phyloP scores from a whole-genome alignment of 1,140 invertebrate species.

The Achatina immaculata region DNA sequence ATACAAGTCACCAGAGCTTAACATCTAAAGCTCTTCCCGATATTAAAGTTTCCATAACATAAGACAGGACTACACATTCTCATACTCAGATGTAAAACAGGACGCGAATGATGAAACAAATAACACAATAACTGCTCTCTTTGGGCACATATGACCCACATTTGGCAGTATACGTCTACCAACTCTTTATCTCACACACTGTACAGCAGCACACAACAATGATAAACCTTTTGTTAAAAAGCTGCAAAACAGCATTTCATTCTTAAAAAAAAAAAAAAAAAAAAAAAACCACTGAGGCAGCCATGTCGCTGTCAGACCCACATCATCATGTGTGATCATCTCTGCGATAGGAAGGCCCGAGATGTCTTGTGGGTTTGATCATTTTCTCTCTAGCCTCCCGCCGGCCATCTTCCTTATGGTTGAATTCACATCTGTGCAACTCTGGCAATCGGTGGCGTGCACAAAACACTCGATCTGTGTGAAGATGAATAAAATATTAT shows the following conservation, averaged over 20 bases:
- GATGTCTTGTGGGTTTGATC: slow-evolving; percentile 65
- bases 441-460: slow-evolving; percentile 63
- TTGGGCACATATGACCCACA: too few relatives aligned
- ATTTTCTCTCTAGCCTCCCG: slow-evolving; percentile 64
- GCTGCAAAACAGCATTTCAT: neutral
- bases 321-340: slow-evolving; percentile 58
- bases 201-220: neutral
- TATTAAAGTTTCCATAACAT: too few relatives aligned
- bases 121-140: too few relatives aligned
- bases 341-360: slow-evolving; percentile 63
- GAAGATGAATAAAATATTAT: slow-evolving; percentile 7
- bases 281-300: neutral
- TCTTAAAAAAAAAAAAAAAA: too few relatives aligned
- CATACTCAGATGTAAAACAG: too few relatives aligned
- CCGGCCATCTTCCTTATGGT: slow-evolving; percentile 66
- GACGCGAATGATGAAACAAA: too few relatives aligned
- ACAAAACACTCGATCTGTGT: slow-evolving; percentile 64
- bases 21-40: too few relatives aligned
- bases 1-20: too few relatives aligned
- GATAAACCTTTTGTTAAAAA: neutral
- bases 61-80: too few relatives aligned
- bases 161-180: too few relatives aligned
- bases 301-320: neutral
- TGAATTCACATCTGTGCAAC: slow-evolving; percentile 64
- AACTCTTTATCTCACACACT: neutral